Evolutionary conservation across 23 tunicate genomes (phyloP), one percentile per base, ranked within the genome.

Genomic region (Halocynthia aurantium): DNA sequence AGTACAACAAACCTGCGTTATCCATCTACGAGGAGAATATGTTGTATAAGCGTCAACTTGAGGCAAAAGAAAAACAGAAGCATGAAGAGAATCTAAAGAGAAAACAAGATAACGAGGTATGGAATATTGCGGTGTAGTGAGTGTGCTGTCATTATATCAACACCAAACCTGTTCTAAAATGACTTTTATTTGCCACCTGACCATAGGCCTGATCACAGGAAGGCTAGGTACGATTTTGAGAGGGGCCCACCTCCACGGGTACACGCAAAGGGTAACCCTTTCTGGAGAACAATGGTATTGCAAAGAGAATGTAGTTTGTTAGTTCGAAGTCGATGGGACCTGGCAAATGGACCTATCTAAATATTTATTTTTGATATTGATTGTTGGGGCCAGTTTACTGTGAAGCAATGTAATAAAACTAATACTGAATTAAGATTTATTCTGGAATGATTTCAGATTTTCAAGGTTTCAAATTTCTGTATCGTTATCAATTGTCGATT

Each of bases 21-120:
- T 89, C 96, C 5, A 57, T 76, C 10, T 80, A 89, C 53, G 96
- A 89, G 63, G 96, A 89, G 70, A 89, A 84, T 83, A 83, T 89
- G 52, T 67, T 76, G 70, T 80, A 81, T 55, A 84, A 84, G 71
- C 82, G 84, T 55, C 82, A 80, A 22, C 85, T 80, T 50, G 85
- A 53, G 52, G 96, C 76, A 10, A 83, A 84, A 75, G 85, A 89
- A 51, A 87, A 89, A 75, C 44, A 72, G 70, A 80, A 80, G 53
- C 70, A 53, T 62, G 81, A 81, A 70, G 84, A 77, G 17, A 10
- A 84, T 9, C 84, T 69, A 61, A 57, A 71, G 57, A 55, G 81
- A 75, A 80, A 75, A 60, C 78, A 83, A 75, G 96, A 84, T 72
- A 56, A 80, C 1, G 88, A 84, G 76, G 96, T 89, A 51, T 0